Base-by-base conservation (phyloP, 2,113 vertebrate genomes). In the Pelvicachromis taeniatus region DNA sequence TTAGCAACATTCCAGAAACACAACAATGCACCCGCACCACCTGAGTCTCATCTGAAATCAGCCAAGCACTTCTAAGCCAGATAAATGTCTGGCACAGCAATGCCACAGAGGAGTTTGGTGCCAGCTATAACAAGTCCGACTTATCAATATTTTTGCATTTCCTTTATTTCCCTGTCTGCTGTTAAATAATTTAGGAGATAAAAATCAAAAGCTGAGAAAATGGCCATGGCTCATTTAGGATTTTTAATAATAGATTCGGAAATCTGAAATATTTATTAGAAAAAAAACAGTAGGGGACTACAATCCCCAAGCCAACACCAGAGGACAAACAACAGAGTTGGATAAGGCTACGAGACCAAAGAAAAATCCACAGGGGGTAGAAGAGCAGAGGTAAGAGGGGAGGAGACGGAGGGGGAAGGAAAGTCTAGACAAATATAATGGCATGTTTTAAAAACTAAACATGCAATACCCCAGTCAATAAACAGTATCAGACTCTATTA, bases 231-330 rank as follows among this genome's bases (percentile, higher is more conserved):
- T 95, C 93, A 93, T 93, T 93, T 90, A 90, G 81, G 87, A 87
- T 86, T 92, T 94, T 96, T 90, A 95, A 96, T 96, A 95, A 96
- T 96, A 89, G 81, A 96, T 96, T 92, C 11, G 63, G 78, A 94
- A 92, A 86, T 85, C 90, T 95, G 17, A 92, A 96, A 96, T 95
- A 95, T 96, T 96, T 90, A 96, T 87, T 68, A 50, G 81, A 63
- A 79, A 38, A 38, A 26, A 81, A 92, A 89, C 3, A 80, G 84
- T 82, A 48, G 86, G 61, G 58, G 59, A 91, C 85, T 77, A 89
- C 80, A 91, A 89, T 90, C 61, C 73, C 48, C 80, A 80, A 84
- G 73, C 82, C 83, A 85, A 61, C 77, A 89, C 63, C 75, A 82
- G 77, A 92, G 78, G 85, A 95, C 87, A 94, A 95, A 95, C 89